These are phyloP conservation scores for Myiotriccus ornatus DNA, from an alignment of 2,797 vertebrate genomes.

Conservation along the genomic window DNA sequence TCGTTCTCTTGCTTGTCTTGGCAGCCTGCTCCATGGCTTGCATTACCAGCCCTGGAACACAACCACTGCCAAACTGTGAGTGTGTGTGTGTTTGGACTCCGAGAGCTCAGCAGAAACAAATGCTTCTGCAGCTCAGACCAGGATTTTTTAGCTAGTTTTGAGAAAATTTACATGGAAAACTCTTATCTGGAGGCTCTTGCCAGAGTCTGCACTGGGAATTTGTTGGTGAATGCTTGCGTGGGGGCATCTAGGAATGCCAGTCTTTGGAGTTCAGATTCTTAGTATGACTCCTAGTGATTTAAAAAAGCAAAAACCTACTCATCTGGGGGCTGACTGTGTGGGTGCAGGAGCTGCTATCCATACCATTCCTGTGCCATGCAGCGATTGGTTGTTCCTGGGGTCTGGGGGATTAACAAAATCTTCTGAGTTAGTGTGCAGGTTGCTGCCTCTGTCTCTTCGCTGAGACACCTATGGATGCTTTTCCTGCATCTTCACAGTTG, in stretches of 20 bases:
- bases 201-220: background rate
- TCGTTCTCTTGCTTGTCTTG: constrained; percentile 81
- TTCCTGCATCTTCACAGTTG: background rate
- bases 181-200: background rate
- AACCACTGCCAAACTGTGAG: constrained; percentile 76
- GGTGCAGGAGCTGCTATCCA: background rate
- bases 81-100: constrained; percentile 65
- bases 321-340: background rate
- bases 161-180: constrained; percentile 21
- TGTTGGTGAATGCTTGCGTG: background rate
- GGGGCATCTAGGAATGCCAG: background rate
- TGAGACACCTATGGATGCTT: background rate
- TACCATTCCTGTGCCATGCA: background rate
- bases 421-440: background rate
- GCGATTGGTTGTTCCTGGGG: background rate
- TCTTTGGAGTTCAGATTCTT: background rate
- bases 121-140: constrained; percentile 62
- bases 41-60: constrained; percentile 81
- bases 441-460: background rate
- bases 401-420: background rate
- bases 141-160: constrained; percentile 62
- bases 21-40: constrained; percentile 77
- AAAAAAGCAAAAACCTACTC: background rate
- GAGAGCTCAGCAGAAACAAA: constrained; percentile 72
- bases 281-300: background rate